Conservation (phyloP, 2,113 vertebrate genomes). For the Haemorhous mexicanus region DNA sequence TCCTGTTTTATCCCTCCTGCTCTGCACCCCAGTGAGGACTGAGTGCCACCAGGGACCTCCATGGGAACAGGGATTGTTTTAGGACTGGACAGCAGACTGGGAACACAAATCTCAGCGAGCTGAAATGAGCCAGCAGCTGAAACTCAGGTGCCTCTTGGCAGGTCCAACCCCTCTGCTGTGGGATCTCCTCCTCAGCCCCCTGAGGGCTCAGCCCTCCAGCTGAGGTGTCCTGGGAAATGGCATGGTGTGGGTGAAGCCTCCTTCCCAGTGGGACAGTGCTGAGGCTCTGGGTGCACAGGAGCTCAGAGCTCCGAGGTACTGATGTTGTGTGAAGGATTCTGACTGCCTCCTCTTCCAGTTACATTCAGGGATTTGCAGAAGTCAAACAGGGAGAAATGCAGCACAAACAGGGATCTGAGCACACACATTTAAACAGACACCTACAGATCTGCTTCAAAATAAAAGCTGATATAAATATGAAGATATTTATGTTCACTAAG, state of each 20-base stretch:
- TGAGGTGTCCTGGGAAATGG: neutral
- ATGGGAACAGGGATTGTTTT: neutral
- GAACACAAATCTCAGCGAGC: neutral
- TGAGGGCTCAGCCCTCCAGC: fast-evolving
- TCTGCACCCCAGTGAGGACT: neutral
- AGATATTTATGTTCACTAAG: neutral
- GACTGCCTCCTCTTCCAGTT: neutral
- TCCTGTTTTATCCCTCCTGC: neutral
- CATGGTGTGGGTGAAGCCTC: fast-evolving
- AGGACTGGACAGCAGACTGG: neutral
- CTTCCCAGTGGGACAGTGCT: neutral
- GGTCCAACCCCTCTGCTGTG: neutral
- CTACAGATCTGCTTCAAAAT: neutral
- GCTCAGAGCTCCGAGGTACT: neutral
- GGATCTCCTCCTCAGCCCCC: neutral
- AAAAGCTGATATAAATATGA: neutral
- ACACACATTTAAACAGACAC: neutral
- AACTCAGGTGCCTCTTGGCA: neutral
- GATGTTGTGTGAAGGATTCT: neutral
- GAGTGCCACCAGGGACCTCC: fast-evolving
- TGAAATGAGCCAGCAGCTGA: fast-evolving
- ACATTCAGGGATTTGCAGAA: neutral
- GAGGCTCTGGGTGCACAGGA: neutral
- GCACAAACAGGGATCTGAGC: neutral
- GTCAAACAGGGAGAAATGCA: neutral